Base-by-base conservation (phyloP, 2,113 vertebrate species). In the mouse (Mus musculus) region DNA sequence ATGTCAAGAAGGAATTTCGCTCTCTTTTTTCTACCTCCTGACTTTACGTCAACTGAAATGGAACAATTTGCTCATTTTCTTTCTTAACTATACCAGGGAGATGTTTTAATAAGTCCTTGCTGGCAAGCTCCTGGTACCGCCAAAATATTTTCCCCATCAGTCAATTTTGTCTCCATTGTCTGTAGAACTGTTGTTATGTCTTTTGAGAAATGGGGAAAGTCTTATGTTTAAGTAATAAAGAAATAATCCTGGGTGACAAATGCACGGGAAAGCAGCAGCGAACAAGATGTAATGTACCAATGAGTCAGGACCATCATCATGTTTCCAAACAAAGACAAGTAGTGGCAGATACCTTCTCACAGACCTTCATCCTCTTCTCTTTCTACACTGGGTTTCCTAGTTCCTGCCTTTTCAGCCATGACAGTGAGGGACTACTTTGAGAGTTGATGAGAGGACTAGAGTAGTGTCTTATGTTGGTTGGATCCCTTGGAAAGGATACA, bases 21-120 rank as follows among this genome's bases (percentile, higher is more conserved):
- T 87, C 89, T 97, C 97, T 93, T 82, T 95, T 77, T 71, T 92
- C 85, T 0, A 95, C 52, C 88, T 52, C 80, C 90, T 33, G 46
- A 71, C 52, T 86, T 88, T 42, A 56, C 46, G 91, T 94, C 61
- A 92, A 80, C 46, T 63, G 85, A 96, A 97, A 97, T 2, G 36
- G 22, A 96, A 85, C 89, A 69, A 95, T 97, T 96, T 97, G 86
- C 97, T 98, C 90, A n/a, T 63, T 96, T 98, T 95, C 77, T 90
- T 98, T 97, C 97, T 97, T 98, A 97, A 98, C 93, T 94, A 95
- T 94, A 97, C 97, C 5, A 75, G 93, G 86, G 94, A 98, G 97
- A 97, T 96, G 77, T 98, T 98, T 97, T 97, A 98, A 97, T 97
- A 95, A 90, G 94, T 97, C 96, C 97, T 97, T 89, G 87, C 84